Evolutionary conservation across 2,113 vertebrate species (phyloP).

Genomic region (Cephalopterus ornatus): DNA sequence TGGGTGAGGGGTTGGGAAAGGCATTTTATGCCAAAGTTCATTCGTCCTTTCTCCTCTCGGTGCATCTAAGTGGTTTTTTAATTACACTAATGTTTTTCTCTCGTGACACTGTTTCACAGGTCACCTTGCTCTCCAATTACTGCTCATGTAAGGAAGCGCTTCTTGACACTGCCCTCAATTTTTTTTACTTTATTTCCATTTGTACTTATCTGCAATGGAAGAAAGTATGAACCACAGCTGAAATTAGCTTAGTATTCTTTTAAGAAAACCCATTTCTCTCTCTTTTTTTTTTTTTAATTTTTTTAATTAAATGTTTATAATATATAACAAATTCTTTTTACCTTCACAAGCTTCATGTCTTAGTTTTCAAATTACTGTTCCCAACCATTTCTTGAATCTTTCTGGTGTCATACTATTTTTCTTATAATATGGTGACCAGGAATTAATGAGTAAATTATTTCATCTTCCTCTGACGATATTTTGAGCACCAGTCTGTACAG

Average conservation of each 20-base stretch:
- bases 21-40: conserved; percentile 10
- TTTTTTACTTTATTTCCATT: conserved; percentile 18
- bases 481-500: not conserved
- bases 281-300: not conserved
- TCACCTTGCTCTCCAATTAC: conserved; percentile 41
- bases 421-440: not conserved
- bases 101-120: conserved; percentile 9
- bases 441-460: conserved; percentile 20
- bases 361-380: not conserved
- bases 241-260: conserved; percentile 23
- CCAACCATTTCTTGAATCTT: not conserved
- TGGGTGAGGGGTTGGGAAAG: not conserved
- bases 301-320: not conserved
- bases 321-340: not conserved
- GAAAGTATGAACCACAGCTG: not conserved
- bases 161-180: conserved; percentile 41
- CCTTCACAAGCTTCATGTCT: not conserved
- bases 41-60: conserved; percentile 10
- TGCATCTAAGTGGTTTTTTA: conserved; percentile 46
- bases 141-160: conserved; percentile 17
- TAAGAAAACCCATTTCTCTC: not conserved
- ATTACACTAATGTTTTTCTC: conserved; percentile 40
- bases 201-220: not conserved
- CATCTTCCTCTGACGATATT: not conserved
- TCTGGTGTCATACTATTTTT: not conserved